Base-by-base conservation (phyloP, 2,888 invertebrate species). In the Drosophila greeni region DNA sequence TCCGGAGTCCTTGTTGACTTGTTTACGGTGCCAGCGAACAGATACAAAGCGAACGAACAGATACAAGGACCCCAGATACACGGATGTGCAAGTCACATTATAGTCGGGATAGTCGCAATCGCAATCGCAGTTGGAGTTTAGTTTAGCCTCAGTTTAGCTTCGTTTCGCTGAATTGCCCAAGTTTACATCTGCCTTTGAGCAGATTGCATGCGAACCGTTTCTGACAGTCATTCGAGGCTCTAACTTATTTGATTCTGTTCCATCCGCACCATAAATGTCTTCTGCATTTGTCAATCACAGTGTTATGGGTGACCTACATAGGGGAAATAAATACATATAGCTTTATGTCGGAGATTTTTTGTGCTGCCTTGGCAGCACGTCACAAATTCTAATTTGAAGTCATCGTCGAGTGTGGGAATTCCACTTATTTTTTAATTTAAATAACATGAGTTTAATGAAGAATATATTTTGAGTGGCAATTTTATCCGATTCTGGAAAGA, bases 231-330 rank as follows among this genome's bases (percentile, higher is more conserved):
- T 68, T 83, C 70, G 37, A 42, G 51, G 61, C 34, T 42, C 51
- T 64, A 42, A 43, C 64, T 42, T 56, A 65, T 58, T 56, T 67
- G 40, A 67, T 37, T 67, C 33, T 2, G 18, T 67, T 57, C 48
- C 26, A 57, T 57, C 39, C 67, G 31, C 42, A 65, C 66, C 36
- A 48, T 34, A 49, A 66, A 48, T 43, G 58, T 67, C 67, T 48
- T 49, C n/a, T 55, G 66, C 67, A 56, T 66, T 77, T 77, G 78
- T 81, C 81, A 77, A 81, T 75, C 67, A 77, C 59, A 62, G 49
- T 43, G 34, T 48, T 55, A 51, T 5, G 23, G 39, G 43, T 31
- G 26, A 47, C 80, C 57, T 42, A 65, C 18, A 64, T 61, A n/a
- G 2, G n/a, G 20, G 16, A 20, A 23, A 58, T 40, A 20, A 31